Conservation (phyloP, 2,113 vertebrate species). For the Odontesthes bonariensis region DNA sequence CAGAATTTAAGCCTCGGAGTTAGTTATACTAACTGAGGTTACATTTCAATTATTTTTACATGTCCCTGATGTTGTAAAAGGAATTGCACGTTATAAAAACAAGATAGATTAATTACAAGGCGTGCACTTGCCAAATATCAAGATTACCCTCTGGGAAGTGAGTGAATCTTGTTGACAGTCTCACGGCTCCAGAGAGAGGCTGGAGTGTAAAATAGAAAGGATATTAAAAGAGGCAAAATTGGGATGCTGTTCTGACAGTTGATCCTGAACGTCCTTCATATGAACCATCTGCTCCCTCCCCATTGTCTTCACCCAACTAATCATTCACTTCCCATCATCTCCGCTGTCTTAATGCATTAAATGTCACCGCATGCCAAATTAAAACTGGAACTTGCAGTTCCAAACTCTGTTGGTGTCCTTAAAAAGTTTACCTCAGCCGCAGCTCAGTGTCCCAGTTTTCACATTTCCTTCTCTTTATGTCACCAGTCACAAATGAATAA, state of each 20-base stretch:
- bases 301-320: neutral
- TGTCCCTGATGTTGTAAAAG: constrained; percentile 50
- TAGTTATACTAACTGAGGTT: constrained; percentile 41
- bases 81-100: constrained; percentile 44
- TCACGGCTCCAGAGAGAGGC: constrained; percentile 26
- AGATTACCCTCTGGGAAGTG: constrained; percentile 37
- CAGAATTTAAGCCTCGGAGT: constrained; percentile 38
- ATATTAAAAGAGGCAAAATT: constrained; percentile 30
- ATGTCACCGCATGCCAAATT: constrained; percentile 3
- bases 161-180: constrained; percentile 55
- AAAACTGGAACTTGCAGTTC: constrained; percentile 19
- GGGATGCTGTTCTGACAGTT: constrained; percentile 1
- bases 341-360: neutral
- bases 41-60: constrained; percentile 60
- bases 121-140: constrained; percentile 33
- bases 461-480: constrained; percentile 7
- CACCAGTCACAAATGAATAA: constrained; percentile 21
- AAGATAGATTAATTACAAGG: constrained; percentile 52
- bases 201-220: constrained; percentile 17
- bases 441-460: constrained; percentile 33
- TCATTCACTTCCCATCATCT: constrained; percentile 11
- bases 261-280: constrained; percentile 23
- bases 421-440: constrained; percentile 47
- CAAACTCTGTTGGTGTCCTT: constrained; percentile 12
- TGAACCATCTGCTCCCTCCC: constrained; percentile 1